These are phyloP conservation scores for human DNA, from an alignment of 2,113 vertebrate genomes.

Conservation along the genomic window DNA sequence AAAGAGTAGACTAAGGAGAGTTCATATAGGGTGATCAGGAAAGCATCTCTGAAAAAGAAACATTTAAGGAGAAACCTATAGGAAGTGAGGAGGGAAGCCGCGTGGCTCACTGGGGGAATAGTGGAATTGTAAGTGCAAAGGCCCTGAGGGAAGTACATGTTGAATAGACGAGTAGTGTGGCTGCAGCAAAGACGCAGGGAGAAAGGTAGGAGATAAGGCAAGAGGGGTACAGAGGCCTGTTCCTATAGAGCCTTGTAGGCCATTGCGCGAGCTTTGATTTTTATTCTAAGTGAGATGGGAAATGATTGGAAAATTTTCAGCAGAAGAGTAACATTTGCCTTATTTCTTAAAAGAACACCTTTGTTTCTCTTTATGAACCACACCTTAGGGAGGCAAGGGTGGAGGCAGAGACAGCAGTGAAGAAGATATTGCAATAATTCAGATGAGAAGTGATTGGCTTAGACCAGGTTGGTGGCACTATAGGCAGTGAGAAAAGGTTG, in stretches of 20 bases:
- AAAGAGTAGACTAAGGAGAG: background rate
- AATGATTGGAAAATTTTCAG: background rate
- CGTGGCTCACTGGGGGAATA: too few species aligned
- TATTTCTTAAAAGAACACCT: background rate
- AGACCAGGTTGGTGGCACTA: background rate
- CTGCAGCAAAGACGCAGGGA: background rate
- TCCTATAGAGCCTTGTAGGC: background rate
- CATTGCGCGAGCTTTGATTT: background rate
- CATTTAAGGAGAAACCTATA: background rate
- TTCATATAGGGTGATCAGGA: background rate
- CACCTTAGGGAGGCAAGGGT: background rate
- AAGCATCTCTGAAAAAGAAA: background rate
- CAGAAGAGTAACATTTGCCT: background rate
- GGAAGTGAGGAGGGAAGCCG: background rate
- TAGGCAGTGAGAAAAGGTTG: background rate
- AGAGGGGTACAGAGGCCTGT: background rate
- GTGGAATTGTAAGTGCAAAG: background rate
- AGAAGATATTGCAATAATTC: background rate
- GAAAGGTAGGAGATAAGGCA: background rate
- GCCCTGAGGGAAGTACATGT: background rate
- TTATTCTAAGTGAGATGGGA: background rate
- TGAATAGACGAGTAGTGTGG: background rate
- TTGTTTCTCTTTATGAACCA: background rate
- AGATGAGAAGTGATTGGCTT: background rate
- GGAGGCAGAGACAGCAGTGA: background rate